A percentile compares a stretch with the other conserved stretches of the same genome.
phyloP scores from a whole-genome alignment of 37 sponge, comb jelly and placozoan genomes.

The Tethya wilhelma region DNA sequence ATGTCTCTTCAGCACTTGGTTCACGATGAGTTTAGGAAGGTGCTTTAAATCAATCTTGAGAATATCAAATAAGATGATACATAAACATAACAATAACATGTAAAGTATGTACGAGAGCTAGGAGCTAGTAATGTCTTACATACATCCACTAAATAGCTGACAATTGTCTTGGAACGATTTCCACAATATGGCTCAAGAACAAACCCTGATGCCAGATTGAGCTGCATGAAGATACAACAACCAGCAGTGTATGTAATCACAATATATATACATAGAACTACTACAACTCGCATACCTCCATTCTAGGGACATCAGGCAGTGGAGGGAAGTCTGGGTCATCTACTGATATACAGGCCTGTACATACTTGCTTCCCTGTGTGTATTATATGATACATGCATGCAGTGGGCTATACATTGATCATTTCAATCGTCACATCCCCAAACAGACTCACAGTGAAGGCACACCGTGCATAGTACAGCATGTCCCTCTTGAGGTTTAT shows the following conservation, averaged over 20 bases:
- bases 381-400: not conserved
- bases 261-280: too few species aligned
- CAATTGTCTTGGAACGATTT: not conserved
- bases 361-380: constrained; percentile 29
- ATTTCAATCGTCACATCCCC: not conserved
- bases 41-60: constrained; percentile 31
- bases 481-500: constrained; percentile 33
- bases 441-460: not conserved
- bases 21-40: constrained; percentile 21
- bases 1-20: constrained; percentile 17
- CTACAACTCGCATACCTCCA: constrained; percentile 56
- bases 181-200: constrained; percentile 14
- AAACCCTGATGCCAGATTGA: constrained; percentile 7
- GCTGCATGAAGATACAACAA: not conserved
- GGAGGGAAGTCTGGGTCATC: constrained; percentile 34
- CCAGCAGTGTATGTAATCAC: not conserved
- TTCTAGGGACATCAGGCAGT: constrained; percentile 17
- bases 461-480: constrained; percentile 31
- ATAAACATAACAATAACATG: too few species aligned
- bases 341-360: constrained; percentile 49
- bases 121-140: too few species aligned
- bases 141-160: constrained; percentile 1
- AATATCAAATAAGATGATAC: too few species aligned
- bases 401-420: not conserved
- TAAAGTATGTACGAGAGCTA: too few species aligned